phyloP scores from a whole-genome alignment of 2,113 vertebrate species.

The Callaeas wilsoni region DNA sequence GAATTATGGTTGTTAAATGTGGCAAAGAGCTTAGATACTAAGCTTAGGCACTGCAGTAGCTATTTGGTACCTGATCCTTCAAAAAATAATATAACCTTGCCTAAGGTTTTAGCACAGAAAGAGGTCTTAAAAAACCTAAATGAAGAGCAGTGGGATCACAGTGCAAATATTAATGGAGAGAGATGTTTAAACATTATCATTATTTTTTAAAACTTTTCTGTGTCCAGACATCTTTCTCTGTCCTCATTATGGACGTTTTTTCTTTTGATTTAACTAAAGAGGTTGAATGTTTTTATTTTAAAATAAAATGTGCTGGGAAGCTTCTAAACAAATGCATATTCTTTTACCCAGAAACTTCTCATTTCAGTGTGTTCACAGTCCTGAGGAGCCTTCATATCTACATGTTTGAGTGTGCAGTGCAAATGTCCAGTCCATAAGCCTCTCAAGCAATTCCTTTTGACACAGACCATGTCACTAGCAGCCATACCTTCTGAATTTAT shows the following conservation, averaged over 20 bases:
- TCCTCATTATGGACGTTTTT: fast-evolving
- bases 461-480: background rate
- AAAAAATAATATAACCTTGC: background rate
- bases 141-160: background rate
- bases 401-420: background rate
- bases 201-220: background rate
- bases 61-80: background rate
- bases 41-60: background rate
- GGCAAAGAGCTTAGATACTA: background rate
- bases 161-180: background rate
- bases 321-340: background rate
- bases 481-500: background rate
- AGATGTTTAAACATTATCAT: background rate
- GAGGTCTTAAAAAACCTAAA: background rate
- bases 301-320: background rate
- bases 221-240: background rate
- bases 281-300: background rate
- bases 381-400: background rate
- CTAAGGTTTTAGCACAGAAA: background rate
- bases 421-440: background rate
- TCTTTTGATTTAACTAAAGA: background rate
- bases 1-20: background rate
- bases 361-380: background rate
- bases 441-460: background rate
- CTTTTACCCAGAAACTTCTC: background rate